Evolutionary conservation across 1,140 invertebrate genomes (phyloP).

Genomic region (Eumaeus atala): DNA sequence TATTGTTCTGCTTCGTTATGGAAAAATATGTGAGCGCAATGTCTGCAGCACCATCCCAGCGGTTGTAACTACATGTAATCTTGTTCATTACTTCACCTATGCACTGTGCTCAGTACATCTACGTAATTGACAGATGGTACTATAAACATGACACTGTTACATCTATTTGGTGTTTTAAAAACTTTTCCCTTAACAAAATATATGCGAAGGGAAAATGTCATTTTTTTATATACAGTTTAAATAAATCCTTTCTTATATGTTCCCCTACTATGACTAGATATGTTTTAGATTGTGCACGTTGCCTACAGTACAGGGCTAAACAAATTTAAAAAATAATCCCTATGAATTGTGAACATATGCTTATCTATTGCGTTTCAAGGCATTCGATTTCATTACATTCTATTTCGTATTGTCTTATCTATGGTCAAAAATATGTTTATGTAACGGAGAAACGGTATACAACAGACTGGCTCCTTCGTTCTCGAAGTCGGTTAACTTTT

Average conservation of each 20-base stretch:
- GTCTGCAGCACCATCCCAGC: not conserved
- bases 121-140: not conserved
- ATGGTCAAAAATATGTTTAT: slow-evolving; percentile 60
- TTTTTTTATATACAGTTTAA: slow-evolving; percentile 52
- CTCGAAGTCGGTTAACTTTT: too few species aligned
- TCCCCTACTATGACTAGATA: slow-evolving; percentile 70
- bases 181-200: slow-evolving; percentile 46
- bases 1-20: slow-evolving; percentile 7
- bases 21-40: slow-evolving; percentile 1
- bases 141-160: not conserved
- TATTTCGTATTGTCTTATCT: slow-evolving; percentile 73
- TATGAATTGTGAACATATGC: slow-evolving; percentile 56
- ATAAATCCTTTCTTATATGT: slow-evolving; percentile 46
- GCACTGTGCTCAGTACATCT: not conserved
- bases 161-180: slow-evolving; percentile 3
- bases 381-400: slow-evolving; percentile 57
- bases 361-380: slow-evolving; percentile 67
- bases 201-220: slow-evolving; percentile 57
- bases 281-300: slow-evolving; percentile 65
- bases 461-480: not conserved
- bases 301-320: slow-evolving; percentile 50
- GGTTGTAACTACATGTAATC: not conserved
- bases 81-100: not conserved
- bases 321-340: slow-evolving; percentile 63
- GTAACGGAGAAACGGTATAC: slow-evolving; percentile 14